Evolutionary conservation across 2,888 invertebrate species (phyloP), one percentile per base, ranked within the genome.

Genomic region (Dione juno): DNA sequence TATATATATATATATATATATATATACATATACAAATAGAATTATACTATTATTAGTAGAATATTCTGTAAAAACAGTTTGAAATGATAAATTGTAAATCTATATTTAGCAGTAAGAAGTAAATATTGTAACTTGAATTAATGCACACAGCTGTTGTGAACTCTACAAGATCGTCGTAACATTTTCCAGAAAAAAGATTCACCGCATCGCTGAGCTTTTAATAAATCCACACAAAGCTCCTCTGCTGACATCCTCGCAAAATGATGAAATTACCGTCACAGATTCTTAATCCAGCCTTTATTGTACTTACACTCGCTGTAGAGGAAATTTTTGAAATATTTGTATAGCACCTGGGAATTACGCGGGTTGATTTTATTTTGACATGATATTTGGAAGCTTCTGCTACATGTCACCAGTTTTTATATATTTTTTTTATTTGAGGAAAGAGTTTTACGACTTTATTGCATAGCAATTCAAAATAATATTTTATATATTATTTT

Each of bases 221-320:
- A 66, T 69, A 66, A 72, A 67, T 69, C 72, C 61, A 63, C 63
- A 69, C 52, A 69, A 72, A 68, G 45, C 54, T 48, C 43, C 54
- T 35, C 69, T 57, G 40, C 57, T 54, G 50, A 21, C 66, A 61
- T 58, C 66, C 63, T 63, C 58, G 64, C 57, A 54, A 61, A 57
- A 28, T 65, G 41, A 50, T 61, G 63, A 72, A 57, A 69, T 72
- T 69, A 66, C 57, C 61, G 59, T 71, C 66, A 53, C 59, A 66
- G 53, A 28, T 19, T 54, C 57, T 67, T 67, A 67, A 67, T 67
- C 19, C 40, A 54, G n/a, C 14, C 13, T 13, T 48, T 43, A 52
- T 61, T 68, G 48, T 52, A 40, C 41, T 65, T 59, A 14, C 28
- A 3, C 11, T 16, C 16, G n/a, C 16, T 45, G 50, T 37, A 37